Conservation (phyloP, 2,888 invertebrate genomes). For the Micropterix aruncella region DNA sequence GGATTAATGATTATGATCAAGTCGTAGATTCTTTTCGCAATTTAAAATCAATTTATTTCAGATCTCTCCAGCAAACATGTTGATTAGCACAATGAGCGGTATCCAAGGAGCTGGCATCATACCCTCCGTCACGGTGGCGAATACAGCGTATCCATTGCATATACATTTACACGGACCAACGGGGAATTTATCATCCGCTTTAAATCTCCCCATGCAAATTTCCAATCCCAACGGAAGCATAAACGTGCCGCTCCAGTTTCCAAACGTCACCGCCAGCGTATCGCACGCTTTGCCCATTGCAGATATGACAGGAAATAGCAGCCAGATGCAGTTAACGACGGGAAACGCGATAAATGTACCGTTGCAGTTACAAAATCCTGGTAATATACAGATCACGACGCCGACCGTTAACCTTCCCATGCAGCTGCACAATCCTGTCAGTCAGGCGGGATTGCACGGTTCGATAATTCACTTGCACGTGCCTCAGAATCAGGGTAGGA, state of each 20-base stretch:
- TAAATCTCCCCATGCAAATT: conserved; percentile 35
- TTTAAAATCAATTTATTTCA: too few species aligned
- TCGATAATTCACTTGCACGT: conserved; percentile 34
- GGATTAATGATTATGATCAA: too few species aligned
- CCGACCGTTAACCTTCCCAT: conserved; percentile 20
- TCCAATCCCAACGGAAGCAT: conserved; percentile 32
- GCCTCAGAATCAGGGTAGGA: conserved; percentile 16
- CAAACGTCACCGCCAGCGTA: conserved; percentile 25
- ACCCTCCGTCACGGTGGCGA: neutral
- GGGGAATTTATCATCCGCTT: conserved; percentile 18
- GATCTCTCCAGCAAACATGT: neutral
- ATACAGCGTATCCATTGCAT: conserved; percentile 7
- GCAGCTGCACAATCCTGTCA: conserved; percentile 5
- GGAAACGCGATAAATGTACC: conserved; percentile 35
- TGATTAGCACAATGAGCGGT: neutral
- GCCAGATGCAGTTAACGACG: conserved; percentile 30
- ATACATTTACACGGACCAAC: conserved; percentile 6
- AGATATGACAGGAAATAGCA: conserved; percentile 24
- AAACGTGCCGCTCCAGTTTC: conserved; percentile 32
- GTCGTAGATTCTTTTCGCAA: too few species aligned
- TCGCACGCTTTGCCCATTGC: conserved; percentile 29
- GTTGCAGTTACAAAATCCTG: conserved; percentile 24
- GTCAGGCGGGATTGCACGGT: conserved; percentile 24
- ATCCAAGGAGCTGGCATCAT: neutral
- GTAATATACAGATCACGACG: conserved; percentile 26